Conservation (phyloP, 2,888 invertebrate species). For the Drosophila testacea region DNA sequence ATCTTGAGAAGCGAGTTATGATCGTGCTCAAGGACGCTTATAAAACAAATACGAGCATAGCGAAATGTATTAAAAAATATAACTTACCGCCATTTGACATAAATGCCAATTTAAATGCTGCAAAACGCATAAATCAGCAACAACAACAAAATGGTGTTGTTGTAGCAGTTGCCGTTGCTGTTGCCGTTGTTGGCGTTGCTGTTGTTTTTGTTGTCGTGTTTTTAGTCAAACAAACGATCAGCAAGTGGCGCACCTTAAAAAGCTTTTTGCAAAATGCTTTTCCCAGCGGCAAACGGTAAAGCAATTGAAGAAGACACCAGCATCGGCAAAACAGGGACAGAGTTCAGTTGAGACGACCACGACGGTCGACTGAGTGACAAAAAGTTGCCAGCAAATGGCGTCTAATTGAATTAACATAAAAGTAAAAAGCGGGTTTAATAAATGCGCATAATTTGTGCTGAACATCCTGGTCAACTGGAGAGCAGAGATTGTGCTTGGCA, state of each 20-base stretch:
- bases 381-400: constrained; percentile 53
- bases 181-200: constrained; percentile 11
- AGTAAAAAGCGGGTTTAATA: constrained; percentile 58
- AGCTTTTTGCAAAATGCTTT: constrained; percentile 36
- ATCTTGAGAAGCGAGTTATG: constrained; percentile 37
- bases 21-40: constrained; percentile 73
- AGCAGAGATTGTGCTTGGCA: constrained; percentile 48
- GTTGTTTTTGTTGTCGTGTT: constrained; percentile 53
- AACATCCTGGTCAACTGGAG: constrained; percentile 67
- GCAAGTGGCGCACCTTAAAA: constrained; percentile 80
- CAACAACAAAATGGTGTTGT: constrained; percentile 15
- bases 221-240: constrained; percentile 72
- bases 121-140: constrained; percentile 81
- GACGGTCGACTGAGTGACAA: constrained; percentile 41
- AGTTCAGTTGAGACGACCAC: constrained; percentile 41
- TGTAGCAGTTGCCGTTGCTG: background rate
- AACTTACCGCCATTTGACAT: constrained; percentile 76
- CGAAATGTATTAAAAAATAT: constrained; percentile 79
- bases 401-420: constrained; percentile 78
- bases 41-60: constrained; percentile 72
- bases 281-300: constrained; percentile 27
- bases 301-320: constrained; percentile 76
- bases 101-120: constrained; percentile 83
- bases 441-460: constrained; percentile 62
- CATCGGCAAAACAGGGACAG: constrained; percentile 52